These are phyloP conservation scores for Protaetia brevitarsis DNA, from an alignment of 1,140 invertebrate genomes.

Conservation along the genomic window DNA sequence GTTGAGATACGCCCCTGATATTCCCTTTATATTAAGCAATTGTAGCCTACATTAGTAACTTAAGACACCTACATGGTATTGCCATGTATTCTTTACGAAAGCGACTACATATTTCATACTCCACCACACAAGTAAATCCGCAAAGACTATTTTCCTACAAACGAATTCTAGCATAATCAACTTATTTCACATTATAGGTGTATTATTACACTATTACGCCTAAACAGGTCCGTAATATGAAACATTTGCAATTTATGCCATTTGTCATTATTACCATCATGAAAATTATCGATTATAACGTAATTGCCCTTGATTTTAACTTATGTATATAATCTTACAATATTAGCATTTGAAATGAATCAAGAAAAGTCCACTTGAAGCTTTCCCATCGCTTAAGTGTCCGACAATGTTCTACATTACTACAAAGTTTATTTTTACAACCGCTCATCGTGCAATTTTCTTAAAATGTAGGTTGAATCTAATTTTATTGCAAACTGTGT, in stretches of 20 bases:
- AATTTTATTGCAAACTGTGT: constrained; percentile 2
- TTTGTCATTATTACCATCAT: too few relatives aligned
- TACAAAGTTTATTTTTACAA: not conserved
- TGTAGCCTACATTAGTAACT: not conserved
- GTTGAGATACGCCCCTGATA: not conserved
- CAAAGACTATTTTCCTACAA: too few relatives aligned
- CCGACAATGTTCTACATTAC: not conserved
- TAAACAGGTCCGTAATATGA: too few relatives aligned
- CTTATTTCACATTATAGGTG: too few relatives aligned
- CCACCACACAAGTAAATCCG: too few relatives aligned
- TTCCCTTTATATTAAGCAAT: not conserved
- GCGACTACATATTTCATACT: too few relatives aligned
- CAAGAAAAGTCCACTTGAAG: not conserved
- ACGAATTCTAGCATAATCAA: too few relatives aligned
- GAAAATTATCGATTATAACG: too few relatives aligned
- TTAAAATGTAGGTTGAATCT: constrained; percentile 12
- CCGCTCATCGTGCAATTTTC: not conserved
- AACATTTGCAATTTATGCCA: too few relatives aligned
- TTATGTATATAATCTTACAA: not conserved
- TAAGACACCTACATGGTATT: not conserved
- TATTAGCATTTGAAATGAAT: not conserved
- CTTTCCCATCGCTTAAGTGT: not conserved
- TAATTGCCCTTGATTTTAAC: too few relatives aligned
- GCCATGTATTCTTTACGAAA: not conserved
- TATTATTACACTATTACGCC: too few relatives aligned